Conservation (phyloP, 2,113 vertebrate genomes). For the Myrmecophaga tridactyla region DNA sequence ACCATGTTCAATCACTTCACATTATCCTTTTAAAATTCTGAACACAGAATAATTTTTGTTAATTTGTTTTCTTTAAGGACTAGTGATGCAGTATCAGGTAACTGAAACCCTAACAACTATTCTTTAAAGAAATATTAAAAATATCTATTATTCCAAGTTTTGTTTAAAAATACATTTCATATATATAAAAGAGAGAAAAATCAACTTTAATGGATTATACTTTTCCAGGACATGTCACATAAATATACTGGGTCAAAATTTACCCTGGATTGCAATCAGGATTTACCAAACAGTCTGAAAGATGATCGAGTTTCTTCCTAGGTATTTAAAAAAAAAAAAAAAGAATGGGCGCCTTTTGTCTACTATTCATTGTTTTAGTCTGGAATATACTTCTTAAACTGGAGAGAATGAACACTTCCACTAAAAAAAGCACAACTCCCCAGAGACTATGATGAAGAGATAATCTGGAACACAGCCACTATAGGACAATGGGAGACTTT, state of each 20-base stretch:
- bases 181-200: constrained; percentile 29
- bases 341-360: neutral
- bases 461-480: neutral
- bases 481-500: neutral
- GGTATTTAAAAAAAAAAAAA: neutral
- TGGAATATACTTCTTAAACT: constrained; percentile 8
- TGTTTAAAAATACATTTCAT: constrained; percentile 33
- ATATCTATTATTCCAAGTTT: constrained; percentile 40
- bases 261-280: constrained; percentile 25
- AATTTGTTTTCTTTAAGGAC: constrained; percentile 27
- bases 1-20: constrained; percentile 42
- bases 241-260: constrained; percentile 38
- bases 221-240: constrained; percentile 16
- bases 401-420: constrained; percentile 24
- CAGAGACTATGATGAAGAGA: constrained; percentile 23
- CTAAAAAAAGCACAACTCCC: constrained; percentile 1
- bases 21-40: constrained; percentile 50
- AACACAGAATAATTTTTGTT: constrained; percentile 49
- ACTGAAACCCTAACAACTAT: constrained; percentile 33
- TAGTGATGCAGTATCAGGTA: constrained; percentile 43
- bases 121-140: constrained; percentile 61
- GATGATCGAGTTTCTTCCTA: constrained; percentile 6
- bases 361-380: constrained; percentile 13
- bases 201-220: constrained; percentile 7
- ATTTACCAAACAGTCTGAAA: constrained; percentile 25